Conservation (phyloP, 2,888 invertebrate species). For the Ommatoiulus sabulosus region DNA sequence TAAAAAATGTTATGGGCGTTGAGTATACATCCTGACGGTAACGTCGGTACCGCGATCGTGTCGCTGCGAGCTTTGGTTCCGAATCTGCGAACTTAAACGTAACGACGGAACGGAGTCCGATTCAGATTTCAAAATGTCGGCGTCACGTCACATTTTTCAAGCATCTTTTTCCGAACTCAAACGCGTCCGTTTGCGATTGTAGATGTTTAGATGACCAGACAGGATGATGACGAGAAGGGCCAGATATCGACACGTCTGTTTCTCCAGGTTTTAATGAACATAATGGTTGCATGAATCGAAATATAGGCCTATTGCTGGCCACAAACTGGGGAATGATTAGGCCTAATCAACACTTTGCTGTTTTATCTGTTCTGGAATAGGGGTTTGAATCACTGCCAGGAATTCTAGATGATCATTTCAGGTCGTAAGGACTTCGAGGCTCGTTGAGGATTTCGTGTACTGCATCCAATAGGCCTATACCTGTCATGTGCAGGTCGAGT, state of each 20-base stretch:
- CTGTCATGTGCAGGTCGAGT: not conserved
- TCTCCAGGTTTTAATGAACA: not conserved
- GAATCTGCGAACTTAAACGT: not conserved
- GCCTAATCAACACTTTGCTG: not conserved
- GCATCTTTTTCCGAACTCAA: not conserved
- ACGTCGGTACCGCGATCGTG: not conserved
- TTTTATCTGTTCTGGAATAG: not conserved
- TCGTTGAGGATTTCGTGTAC: not conserved
- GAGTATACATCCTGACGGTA: not conserved
- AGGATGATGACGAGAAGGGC: not conserved
- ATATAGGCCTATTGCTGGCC: not conserved
- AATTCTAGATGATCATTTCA: not conserved
- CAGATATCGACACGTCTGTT: not conserved
- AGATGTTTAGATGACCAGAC: not conserved
- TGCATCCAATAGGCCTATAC: not conserved
- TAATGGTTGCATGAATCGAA: not conserved
- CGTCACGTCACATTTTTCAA: not conserved
- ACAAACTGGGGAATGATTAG: not conserved
- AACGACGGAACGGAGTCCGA: not conserved
- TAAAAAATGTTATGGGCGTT: not conserved
- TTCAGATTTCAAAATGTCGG: not conserved
- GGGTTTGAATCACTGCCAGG: not conserved
- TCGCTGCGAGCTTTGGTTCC: not conserved
- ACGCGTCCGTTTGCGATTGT: not conserved
- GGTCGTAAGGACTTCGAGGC: not conserved